These are phyloP conservation scores for Anabacerthia variegaticeps DNA, from an alignment of 2,797 vertebrate genomes.

Conservation along the genomic window DNA sequence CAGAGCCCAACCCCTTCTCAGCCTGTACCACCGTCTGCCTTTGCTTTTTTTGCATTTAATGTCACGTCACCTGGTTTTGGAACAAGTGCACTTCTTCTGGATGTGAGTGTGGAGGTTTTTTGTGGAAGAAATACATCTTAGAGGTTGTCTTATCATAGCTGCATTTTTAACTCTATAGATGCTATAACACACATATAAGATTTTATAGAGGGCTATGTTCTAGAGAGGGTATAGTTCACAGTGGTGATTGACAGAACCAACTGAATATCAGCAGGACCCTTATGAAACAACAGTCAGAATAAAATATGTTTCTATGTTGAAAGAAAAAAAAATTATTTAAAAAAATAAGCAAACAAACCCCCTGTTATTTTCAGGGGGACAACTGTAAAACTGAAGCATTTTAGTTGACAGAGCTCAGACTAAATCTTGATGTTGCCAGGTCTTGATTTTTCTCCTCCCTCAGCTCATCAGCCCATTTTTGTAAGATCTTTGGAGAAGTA, in stretches of 20 bases:
- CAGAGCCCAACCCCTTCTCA: not conserved
- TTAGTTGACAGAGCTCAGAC: not conserved
- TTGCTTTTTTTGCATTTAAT: not conserved
- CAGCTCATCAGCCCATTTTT: not conserved
- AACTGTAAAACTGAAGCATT: not conserved
- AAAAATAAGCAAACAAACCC: not conserved
- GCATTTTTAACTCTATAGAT: not conserved
- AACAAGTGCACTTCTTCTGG: not conserved
- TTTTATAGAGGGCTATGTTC: not conserved
- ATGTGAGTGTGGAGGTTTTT: fast-evolving
- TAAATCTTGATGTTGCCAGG: not conserved
- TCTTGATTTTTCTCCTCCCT: not conserved
- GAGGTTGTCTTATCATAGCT: not conserved
- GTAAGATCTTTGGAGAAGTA: not conserved
- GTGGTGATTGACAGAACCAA: fast-evolving
- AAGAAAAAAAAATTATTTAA: not conserved
- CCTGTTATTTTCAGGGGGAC: not conserved
- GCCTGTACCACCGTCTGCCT: not conserved
- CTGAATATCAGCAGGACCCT: not conserved
- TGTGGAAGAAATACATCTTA: not conserved
- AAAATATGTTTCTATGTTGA: not conserved
- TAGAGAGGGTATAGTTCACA: not conserved
- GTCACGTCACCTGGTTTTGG: not conserved
- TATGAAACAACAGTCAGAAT: not conserved
- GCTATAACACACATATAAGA: not conserved